Base-by-base conservation (phyloP, 1,140 invertebrate species). In the Nixonia krombeini region DNA sequence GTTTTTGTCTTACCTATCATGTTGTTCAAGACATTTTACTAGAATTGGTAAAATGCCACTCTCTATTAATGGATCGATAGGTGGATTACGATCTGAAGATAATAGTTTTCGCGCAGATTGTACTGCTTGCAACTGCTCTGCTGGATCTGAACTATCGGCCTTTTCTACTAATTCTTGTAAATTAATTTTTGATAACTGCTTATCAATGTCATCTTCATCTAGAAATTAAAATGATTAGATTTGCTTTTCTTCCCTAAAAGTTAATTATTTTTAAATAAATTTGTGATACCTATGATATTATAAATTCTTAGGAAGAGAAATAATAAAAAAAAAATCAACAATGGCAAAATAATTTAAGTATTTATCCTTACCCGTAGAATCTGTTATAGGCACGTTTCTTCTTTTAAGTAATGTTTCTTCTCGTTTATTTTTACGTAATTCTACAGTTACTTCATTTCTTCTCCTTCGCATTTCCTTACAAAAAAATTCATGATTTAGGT, bases 21-120 rank as follows among this genome's bases (percentile, higher is more conserved):
- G 89, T 72, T 91, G 87, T 70, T 93, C 90, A 31, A 99, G 87
- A 86, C 96, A 99, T 62, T 90, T 87, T 28, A 99, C 96, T 70
- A 99, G 89, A 74, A 96, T 92, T 40, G 97, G 97, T 59, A 99
- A 88, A 79, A 99, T 96, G 40, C 95, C 95, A 84, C 94, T 94
- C 16, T 91, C 86, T 69, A 99, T 99, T 42, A 99, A 87, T 55
- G 93, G 92, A 89, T 99, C 95, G 76, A 99, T 99, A n/a, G 98
- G 98, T 70, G 98, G 98, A 88, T 99, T 99, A 70, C 95, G 91
- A 85, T 99, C 97, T 31, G 95, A 96, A 1, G 97, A 99, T 3
- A 99, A 87, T 46, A 99, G 87, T 86, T 98, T 99, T 56, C 98
- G 87, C 42, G 94, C 94, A 23, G 94, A 90, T 80, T 96, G 94